phyloP scores from a whole-genome alignment of 2,888 invertebrate species.

The Arrhopalites spinosus region DNA sequence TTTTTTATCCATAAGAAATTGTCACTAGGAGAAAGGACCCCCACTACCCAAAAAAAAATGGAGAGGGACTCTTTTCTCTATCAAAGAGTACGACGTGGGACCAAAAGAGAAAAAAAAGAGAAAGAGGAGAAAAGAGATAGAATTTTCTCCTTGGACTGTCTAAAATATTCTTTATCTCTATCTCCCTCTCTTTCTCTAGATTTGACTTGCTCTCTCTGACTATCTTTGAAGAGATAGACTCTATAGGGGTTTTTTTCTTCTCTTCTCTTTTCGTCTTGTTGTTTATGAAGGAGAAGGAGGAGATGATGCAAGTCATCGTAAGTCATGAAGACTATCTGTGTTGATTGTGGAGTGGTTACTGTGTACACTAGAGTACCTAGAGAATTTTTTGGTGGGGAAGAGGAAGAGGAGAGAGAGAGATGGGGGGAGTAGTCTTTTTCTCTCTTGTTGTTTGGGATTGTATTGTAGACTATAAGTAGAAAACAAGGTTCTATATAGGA shows the following conservation, averaged over 20 bases:
- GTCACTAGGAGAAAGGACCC: neutral
- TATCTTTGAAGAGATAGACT: neutral
- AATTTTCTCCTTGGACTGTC: too few relatives aligned
- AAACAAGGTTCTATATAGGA: conserved; percentile 12
- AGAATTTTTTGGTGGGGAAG: neutral
- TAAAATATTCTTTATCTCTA: too few relatives aligned
- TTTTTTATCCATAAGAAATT: neutral
- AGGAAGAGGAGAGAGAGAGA: conserved; percentile 27
- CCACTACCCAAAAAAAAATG: too few relatives aligned
- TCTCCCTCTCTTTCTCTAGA: too few relatives aligned
- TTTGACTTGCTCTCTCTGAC: too few relatives aligned
- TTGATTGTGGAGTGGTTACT: conserved; percentile 1
- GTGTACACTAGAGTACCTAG: neutral
- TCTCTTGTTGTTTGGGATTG: too few relatives aligned
- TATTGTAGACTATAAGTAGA: too few relatives aligned
- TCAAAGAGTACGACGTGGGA: too few relatives aligned
- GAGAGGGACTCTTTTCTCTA: too few relatives aligned
- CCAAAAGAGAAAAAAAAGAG: too few relatives aligned
- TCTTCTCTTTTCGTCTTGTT: neutral
- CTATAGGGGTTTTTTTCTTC: neutral
- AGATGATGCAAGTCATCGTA: conserved; percentile 3
- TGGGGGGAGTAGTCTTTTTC: neutral
- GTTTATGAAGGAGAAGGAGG: neutral
- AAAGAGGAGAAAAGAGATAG: too few relatives aligned
- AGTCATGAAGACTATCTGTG: conserved; percentile 8